These are phyloP conservation scores for Dryocosmus kuriphilus DNA, from an alignment of 2,888 invertebrate genomes.

Conservation along the genomic window DNA sequence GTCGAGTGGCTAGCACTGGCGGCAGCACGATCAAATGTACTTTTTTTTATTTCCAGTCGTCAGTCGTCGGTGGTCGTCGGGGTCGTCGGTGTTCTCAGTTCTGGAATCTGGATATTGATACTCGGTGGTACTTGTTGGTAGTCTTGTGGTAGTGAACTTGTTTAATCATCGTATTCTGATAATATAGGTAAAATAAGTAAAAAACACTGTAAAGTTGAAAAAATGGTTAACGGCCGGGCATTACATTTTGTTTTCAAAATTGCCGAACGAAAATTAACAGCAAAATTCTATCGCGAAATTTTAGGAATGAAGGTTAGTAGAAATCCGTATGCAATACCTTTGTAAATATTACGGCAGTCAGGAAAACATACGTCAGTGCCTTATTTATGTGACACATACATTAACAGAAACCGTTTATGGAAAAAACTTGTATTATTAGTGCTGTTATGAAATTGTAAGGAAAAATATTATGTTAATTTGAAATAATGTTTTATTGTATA, in stretches of 20 bases:
- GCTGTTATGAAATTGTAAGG: background rate
- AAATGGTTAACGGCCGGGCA: conserved; percentile 86
- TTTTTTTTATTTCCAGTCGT: background rate
- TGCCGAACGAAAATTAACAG: conserved; percentile 90
- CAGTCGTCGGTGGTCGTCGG: background rate
- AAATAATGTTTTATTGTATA: background rate
- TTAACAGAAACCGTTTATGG: background rate
- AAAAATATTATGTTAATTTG: background rate
- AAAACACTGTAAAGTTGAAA: conserved; percentile 40
- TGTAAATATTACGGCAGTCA: background rate
- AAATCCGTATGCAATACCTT: background rate
- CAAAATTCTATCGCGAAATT: conserved; percentile 92
- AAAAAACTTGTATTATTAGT: background rate
- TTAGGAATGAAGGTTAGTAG: conserved; percentile 94
- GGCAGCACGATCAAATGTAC: background rate
- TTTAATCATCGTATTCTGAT: background rate
- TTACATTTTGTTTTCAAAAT: conserved; percentile 98
- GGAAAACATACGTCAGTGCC: background rate
- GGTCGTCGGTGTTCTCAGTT: too few relatives aligned
- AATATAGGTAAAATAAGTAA: background rate
- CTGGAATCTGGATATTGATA: background rate
- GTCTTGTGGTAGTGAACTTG: background rate
- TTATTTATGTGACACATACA: background rate
- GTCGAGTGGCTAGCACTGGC: background rate
- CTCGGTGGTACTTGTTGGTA: background rate